Base-by-base conservation (phyloP, 2,113 vertebrate species). In the Dolichotis patagonum region DNA sequence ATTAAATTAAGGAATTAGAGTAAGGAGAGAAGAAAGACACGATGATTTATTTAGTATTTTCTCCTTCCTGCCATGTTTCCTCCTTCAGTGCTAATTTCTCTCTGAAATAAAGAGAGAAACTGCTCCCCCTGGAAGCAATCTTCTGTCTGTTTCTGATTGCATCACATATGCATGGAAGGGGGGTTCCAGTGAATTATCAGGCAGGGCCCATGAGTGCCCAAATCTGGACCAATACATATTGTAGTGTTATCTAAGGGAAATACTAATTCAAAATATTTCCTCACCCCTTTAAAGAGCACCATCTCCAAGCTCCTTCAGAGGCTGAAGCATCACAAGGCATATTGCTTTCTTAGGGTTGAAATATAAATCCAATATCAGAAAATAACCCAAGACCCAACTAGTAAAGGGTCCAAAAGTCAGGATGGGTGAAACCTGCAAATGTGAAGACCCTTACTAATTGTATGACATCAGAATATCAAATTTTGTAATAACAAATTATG, bases 401-500 rank as follows among this genome's bases (percentile, higher is more conserved):
- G 43, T 91, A 97, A 98, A 97, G 97, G 95, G 98, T 97, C 87
- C 97, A 97, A 97, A 98, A 98, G 89, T 98, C 98, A 98, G 92
- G 89, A 65, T 97, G 90, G 82, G 96, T 98, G 88, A 98, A 98
- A 98, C 90, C 38, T 71, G 90, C 83, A 97, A 98, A 97, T 69
- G 85, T 97, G 98, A 98, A 98, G 97, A 98, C 69, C 90, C 91
- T 98, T 97, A 94, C 96, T 97, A 98, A 98, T 98, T 98, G 94
- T 88, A 95, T 96, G 97, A 94, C 97, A 98, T 98, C 96, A 96
- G 96, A 98, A 99, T 98, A 98, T 99, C 98, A 98, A 98, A 99
- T 98, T 98, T 97, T 98, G 46, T 97, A 98, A 97, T 98, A 98
- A 98, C 97, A 98, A 98, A 98, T 98, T 98, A 98, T 0, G 0